phyloP scores from a whole-genome alignment of 2,888 invertebrate species.

The Coremacera marginata region DNA sequence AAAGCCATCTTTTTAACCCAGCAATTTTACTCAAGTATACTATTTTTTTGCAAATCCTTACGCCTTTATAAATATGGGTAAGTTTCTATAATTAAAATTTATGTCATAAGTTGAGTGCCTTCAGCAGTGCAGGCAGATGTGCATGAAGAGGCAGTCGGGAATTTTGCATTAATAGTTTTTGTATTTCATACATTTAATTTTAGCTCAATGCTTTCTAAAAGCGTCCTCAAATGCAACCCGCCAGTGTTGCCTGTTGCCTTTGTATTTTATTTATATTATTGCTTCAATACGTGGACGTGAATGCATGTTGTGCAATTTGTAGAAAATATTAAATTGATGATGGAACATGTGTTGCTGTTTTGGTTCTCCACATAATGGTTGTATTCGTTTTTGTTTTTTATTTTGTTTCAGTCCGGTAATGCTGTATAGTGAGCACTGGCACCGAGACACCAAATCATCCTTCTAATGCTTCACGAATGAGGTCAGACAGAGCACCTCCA shows the following conservation, averaged over 20 bases:
- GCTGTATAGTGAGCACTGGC: background rate
- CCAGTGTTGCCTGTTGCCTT: background rate
- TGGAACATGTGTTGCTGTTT: background rate
- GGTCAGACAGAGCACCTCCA: background rate
- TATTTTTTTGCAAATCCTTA: background rate
- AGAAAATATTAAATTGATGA: background rate
- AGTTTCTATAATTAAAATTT: constrained; percentile 50
- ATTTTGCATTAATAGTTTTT: background rate
- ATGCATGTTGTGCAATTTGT: background rate
- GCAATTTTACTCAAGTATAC: background rate
- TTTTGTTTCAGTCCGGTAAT: background rate
- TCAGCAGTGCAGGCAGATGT: background rate
- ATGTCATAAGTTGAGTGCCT: constrained; percentile 58
- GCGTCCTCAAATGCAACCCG: background rate
- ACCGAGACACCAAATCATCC: background rate
- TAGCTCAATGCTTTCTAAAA: background rate
- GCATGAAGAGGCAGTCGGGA: background rate
- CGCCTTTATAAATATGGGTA: background rate
- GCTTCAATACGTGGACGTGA: background rate
- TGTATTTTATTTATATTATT: background rate
- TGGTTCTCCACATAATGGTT: background rate
- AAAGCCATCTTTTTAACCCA: no score
- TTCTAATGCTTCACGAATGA: background rate
- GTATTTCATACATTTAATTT: background rate
- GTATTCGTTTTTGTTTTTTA: background rate